Base-by-base conservation (phyloP, 2,113 vertebrate species). In the Gasterosteus nipponicus region DNA sequence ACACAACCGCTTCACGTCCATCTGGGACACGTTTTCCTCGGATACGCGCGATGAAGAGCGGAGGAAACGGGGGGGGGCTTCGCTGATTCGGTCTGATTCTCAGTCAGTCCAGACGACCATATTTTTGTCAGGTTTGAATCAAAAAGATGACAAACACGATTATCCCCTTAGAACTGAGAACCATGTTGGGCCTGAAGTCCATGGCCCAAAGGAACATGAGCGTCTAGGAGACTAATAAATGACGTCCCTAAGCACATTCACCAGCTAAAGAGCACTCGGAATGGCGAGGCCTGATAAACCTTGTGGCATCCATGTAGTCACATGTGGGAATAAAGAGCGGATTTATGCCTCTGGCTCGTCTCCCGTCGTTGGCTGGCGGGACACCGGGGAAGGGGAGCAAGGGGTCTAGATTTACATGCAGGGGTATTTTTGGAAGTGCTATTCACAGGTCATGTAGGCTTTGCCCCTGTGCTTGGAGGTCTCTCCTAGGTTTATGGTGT, bases 351-450 rank as follows among this genome's bases (percentile, higher is more conserved):
- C 54, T 57, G 69, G 49, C 53, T 71, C 9, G 1, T 44, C 75
- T 69, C 44, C 31, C 46, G 49, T 73, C 63, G 54, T n/a, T 75
- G 80, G 41, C 18, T 68, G 69, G 60, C 68, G 60, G 78, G 69
- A 80, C 73, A 69, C 70, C 2, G 47, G 38, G 61, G 63, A 33
- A 3, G 44, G 47, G 47, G n/a, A n/a, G n/a, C n/a, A n/a, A n/a
- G 69, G 15, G 49, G 41, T 87, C 84, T 90, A 73, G 73, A 73
- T 56, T 90, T 84, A 89, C 88, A 85, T 75, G 78, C 19, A 8
- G 66, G 75, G 44, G 65, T 89, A 90, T 91, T 89, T 92, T 87
- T 82, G 81, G 87, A 83, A 67, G 63, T 5, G 78, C 71, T 86
- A 79, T 80, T 88, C 74, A 73, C 72, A 70, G 81, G 74, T 89